These are phyloP conservation scores for Piezodorus guildinii DNA, from an alignment of 1,140 invertebrate species.

Conservation along the genomic window DNA sequence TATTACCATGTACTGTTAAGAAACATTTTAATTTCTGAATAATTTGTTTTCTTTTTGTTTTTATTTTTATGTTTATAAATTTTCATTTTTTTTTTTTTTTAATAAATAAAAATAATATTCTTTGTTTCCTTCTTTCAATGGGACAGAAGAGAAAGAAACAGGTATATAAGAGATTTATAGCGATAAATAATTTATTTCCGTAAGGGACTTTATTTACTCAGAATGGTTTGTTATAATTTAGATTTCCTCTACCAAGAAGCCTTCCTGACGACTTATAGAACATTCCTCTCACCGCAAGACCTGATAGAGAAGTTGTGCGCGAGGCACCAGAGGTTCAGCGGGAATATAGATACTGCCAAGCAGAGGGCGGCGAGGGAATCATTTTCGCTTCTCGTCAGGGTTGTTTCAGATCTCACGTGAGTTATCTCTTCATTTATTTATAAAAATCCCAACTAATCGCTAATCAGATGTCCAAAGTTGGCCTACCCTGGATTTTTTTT, in stretches of 20 bases:
- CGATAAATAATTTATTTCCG: not conserved
- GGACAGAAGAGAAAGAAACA: constrained; percentile 43
- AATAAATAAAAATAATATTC: constrained; percentile 19
- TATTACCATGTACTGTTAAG: too few relatives aligned
- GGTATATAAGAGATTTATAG: constrained; percentile 32
- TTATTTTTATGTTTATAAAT: too few relatives aligned
- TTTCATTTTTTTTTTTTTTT: constrained; percentile 16
- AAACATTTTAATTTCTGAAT: too few relatives aligned
- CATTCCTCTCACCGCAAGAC: constrained; percentile 80
- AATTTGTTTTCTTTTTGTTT: not conserved
- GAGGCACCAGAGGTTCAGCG: constrained; percentile 73
- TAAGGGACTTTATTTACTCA: not conserved
- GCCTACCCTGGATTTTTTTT: too few relatives aligned
- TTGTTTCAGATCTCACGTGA: constrained; percentile 89
- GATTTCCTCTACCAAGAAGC: constrained; percentile 93
- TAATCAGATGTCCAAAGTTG: too few relatives aligned
- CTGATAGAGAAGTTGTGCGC: constrained; percentile 78
- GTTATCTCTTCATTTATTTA: constrained; percentile 33
- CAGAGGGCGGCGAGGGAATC: constrained; percentile 73
- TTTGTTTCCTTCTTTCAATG: constrained; percentile 24
- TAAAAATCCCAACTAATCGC: too few relatives aligned
- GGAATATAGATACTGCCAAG: constrained; percentile 54
- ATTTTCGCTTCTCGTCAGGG: constrained; percentile 78
- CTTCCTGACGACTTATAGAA: constrained; percentile 92
- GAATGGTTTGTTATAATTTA: constrained; percentile 36